Evolutionary conservation across 2,113 vertebrate genomes (phyloP).

Genomic region (Cyphomyrus plagiostoma): DNA sequence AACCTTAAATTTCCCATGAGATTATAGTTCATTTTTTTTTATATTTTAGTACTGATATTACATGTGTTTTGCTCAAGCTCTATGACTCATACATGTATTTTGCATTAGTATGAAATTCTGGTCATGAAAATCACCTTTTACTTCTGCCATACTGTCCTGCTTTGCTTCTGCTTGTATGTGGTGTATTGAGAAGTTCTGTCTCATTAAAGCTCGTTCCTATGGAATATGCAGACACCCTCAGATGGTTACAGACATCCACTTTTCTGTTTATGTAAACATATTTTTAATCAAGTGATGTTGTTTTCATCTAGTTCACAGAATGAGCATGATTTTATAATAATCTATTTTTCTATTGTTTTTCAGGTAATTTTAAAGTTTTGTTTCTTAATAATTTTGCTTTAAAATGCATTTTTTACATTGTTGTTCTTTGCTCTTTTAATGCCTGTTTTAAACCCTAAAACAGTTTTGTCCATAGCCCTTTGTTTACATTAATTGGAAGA

Average conservation of each 20-base stretch:
- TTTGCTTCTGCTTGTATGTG: not conserved
- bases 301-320: no score
- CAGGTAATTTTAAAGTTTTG: not conserved
- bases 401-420: not conserved
- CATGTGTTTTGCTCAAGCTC: not conserved
- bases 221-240: not conserved
- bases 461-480: not conserved
- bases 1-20: not conserved
- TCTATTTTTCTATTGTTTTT: not conserved
- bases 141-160: no score
- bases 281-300: not conserved
- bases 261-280: not conserved
- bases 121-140: no score
- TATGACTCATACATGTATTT: not conserved
- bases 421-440: not conserved
- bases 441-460: not conserved
- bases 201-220: not conserved
- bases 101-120: not conserved
- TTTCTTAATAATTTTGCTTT: constrained; percentile 22
- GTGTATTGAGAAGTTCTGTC: not conserved
- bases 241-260: not conserved
- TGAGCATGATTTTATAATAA: no score
- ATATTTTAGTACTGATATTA: not conserved
- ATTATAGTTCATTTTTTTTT: not conserved
- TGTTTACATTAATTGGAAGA: not conserved